phyloP scores from a whole-genome alignment of 2,797 vertebrate species.

The Hipposideros larvatus region DNA sequence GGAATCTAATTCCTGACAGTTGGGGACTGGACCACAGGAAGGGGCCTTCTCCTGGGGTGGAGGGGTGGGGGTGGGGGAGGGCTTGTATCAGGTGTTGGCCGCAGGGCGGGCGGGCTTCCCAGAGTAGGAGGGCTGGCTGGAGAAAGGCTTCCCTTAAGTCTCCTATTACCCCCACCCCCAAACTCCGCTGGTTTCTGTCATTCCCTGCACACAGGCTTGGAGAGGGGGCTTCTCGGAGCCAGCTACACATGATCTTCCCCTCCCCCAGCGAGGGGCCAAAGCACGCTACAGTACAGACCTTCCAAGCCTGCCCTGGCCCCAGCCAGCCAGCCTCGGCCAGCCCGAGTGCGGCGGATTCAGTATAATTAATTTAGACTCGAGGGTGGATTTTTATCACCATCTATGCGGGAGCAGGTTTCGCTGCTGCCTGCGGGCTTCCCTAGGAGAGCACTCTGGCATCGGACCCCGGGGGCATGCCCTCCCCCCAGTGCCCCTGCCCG shows the following conservation, averaged over 20 bases:
- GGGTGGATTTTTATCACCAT: slow-evolving; percentile 67
- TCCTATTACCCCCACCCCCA: neutral
- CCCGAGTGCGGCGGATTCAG: neutral
- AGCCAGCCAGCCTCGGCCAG: neutral
- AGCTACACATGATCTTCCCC: neutral
- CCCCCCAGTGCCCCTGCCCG: neutral
- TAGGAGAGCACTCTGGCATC: neutral
- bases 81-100: neutral
- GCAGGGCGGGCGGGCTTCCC: neutral
- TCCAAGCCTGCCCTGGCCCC: neutral
- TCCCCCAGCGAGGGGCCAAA: neutral
- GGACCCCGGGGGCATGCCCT: neutral
- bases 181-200: neutral
- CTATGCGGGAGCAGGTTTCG: slow-evolving; percentile 27
- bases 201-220: neutral
- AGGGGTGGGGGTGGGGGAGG: neutral
- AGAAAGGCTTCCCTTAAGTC: slow-evolving; percentile 14
- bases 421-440: slow-evolving; percentile 51
- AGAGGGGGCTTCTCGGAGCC: neutral
- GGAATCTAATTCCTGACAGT: neutral
- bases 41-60: neutral
- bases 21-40: neutral
- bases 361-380: slow-evolving; percentile 76
- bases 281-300: neutral
- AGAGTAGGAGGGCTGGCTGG: neutral